Evolutionary conservation across 1,140 invertebrate species (phyloP).

Genomic region (Drosophila sucinea): DNA sequence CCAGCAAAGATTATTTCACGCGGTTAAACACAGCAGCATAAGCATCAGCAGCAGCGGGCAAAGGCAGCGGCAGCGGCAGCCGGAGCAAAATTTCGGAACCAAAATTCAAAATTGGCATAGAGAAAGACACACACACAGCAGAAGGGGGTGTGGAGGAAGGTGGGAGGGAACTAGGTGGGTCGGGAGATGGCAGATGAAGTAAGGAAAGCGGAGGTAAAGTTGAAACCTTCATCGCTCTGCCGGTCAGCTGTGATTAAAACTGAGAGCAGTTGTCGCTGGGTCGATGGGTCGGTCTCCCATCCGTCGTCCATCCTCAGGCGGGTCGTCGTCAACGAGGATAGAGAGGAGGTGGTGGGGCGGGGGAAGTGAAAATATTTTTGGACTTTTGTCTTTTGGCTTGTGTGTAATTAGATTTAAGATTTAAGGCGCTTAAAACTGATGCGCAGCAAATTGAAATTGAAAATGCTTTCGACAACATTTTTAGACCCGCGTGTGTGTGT

Average conservation of each 20-base stretch:
- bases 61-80: not conserved
- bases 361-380: constrained; percentile 49
- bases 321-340: no score
- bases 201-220: not conserved
- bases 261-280: constrained; percentile 3
- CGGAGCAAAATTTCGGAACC: constrained; percentile 36
- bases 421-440: constrained; percentile 68
- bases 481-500: not conserved
- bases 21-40: constrained; percentile 72
- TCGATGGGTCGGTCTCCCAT: not conserved
- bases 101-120: constrained; percentile 56
- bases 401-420: constrained; percentile 77
- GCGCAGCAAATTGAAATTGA: constrained; percentile 59
- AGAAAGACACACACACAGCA: constrained; percentile 15
- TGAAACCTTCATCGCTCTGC: constrained; percentile 31
- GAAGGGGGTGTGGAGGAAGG: constrained; percentile 1
- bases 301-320: no score
- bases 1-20: constrained; percentile 80
- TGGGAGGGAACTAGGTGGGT: not conserved
- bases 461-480: constrained; percentile 24
- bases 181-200: not conserved
- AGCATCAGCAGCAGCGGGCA: constrained; percentile 27
- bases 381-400: constrained; percentile 69
- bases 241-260: constrained; percentile 73
- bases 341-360: no score